These are phyloP conservation scores for Carassius gibelio DNA, from an alignment of 2,113 vertebrate species.

Conservation along the genomic window DNA sequence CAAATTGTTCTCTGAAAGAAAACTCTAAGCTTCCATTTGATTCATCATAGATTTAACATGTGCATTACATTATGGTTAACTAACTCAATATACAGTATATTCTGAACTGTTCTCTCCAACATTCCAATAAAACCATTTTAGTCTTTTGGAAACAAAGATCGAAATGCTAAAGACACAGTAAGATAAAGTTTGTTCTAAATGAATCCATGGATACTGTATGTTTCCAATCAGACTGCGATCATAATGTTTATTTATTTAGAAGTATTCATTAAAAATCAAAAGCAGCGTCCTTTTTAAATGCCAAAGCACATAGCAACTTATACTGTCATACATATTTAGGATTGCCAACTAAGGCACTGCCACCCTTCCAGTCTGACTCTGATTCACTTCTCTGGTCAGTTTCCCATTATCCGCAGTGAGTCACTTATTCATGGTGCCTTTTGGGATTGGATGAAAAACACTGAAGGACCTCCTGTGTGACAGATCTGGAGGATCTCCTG, in stretches of 20 bases:
- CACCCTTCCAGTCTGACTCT: neutral
- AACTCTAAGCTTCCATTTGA: neutral
- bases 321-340: neutral
- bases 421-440: neutral
- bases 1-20: neutral
- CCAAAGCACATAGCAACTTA: neutral
- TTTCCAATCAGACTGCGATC: neutral
- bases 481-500: conserved; percentile 31
- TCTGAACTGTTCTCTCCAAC: neutral
- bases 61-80: conserved; percentile 5
- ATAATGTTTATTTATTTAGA: conserved; percentile 2
- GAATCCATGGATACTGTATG: neutral
- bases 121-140: conserved; percentile 3
- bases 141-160: neutral
- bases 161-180: neutral
- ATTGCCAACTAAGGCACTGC: neutral
- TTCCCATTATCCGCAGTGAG: neutral
- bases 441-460: conserved; percentile 10
- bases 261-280: neutral
- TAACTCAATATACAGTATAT: neutral
- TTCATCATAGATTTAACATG: neutral
- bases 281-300: neutral
- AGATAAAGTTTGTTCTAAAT: neutral
- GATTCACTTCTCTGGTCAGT: neutral
- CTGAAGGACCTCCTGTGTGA: conserved; percentile 6